phyloP scores from a whole-genome alignment of 2,888 invertebrate genomes.

The Protophormia terraenovae region DNA sequence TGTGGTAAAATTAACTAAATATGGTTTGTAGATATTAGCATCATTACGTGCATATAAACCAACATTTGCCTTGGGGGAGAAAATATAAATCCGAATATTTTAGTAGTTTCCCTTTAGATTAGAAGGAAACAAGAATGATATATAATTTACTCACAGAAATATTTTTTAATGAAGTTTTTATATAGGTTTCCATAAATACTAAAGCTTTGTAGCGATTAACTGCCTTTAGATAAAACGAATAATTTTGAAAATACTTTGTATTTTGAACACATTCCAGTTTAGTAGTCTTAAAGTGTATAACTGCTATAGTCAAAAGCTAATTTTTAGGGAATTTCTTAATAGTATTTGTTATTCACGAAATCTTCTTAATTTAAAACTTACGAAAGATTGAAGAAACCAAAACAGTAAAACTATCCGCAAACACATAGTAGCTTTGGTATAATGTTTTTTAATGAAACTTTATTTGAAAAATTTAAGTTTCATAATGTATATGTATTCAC shows the following conservation, averaged over 20 bases:
- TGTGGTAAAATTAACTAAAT: slow-evolving; percentile 25
- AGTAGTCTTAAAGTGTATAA: not conserved
- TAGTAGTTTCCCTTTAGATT: not conserved
- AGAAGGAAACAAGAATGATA: too few relatives aligned
- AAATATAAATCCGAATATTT: too few relatives aligned
- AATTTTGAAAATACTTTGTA: slow-evolving; percentile 26
- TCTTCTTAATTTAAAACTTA: not conserved
- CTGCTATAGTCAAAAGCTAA: not conserved
- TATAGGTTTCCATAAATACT: slow-evolving; percentile 5
- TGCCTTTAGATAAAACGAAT: not conserved
- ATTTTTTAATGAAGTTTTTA: too few relatives aligned
- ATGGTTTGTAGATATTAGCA: slow-evolving; percentile 26
- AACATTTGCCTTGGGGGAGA: not conserved
- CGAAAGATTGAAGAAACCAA: not conserved
- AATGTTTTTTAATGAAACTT: too few relatives aligned
- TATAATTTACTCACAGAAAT: too few relatives aligned
- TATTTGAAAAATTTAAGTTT: too few relatives aligned
- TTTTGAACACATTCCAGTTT: not conserved
- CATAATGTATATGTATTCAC: too few relatives aligned
- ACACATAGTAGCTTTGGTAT: too few relatives aligned
- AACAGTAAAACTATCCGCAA: too few relatives aligned
- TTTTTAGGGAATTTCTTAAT: not conserved
- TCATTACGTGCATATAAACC: not conserved
- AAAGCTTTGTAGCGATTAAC: slow-evolving; percentile 4
- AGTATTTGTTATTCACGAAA: not conserved